These are phyloP conservation scores for Diarsia brunnea DNA, from an alignment of 2,888 invertebrate species.

Conservation along the genomic window DNA sequence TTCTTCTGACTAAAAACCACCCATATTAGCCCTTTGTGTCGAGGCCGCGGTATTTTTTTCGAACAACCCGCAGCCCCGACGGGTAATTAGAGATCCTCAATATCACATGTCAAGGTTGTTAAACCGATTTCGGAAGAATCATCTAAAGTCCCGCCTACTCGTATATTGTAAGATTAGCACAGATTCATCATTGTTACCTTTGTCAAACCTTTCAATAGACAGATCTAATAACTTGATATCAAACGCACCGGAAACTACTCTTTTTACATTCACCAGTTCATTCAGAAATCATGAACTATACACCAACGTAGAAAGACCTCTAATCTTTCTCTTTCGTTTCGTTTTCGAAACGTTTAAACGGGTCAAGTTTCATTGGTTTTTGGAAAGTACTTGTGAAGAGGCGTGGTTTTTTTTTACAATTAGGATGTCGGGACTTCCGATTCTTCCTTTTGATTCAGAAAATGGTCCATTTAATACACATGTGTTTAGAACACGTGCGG, in stretches of 20 bases:
- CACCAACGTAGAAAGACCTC: conserved; percentile 33
- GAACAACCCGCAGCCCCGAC: too few relatives aligned
- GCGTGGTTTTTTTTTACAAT: conserved; percentile 57
- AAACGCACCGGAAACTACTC: conserved; percentile 58
- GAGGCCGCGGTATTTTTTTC: too few relatives aligned
- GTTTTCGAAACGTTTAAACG: not conserved
- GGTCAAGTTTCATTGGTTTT: conserved; percentile 49
- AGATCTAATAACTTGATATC: conserved; percentile 67
- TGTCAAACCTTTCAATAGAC: conserved; percentile 42
- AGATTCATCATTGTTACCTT: conserved; percentile 42
- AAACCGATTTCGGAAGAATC: not conserved
- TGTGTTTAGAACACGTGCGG: conserved; percentile 76
- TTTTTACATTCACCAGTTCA: conserved; percentile 60
- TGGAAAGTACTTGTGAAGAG: conserved; percentile 44
- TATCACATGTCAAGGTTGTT: conserved; percentile 21
- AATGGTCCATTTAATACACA: conserved; percentile 71
- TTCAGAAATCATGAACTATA: conserved; percentile 52
- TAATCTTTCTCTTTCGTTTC: not conserved
- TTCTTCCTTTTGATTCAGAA: conserved; percentile 74
- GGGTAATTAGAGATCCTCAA: not conserved
- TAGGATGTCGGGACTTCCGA: conserved; percentile 72
- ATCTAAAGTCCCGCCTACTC: not conserved
- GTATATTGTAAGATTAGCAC: conserved; percentile 36
- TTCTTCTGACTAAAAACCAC: too few relatives aligned
- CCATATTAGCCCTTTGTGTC: too few relatives aligned